Evolutionary conservation across 2,888 invertebrate genomes (phyloP), one percentile per base, ranked within the genome.

Genomic region (Cerastis leucographa): DNA sequence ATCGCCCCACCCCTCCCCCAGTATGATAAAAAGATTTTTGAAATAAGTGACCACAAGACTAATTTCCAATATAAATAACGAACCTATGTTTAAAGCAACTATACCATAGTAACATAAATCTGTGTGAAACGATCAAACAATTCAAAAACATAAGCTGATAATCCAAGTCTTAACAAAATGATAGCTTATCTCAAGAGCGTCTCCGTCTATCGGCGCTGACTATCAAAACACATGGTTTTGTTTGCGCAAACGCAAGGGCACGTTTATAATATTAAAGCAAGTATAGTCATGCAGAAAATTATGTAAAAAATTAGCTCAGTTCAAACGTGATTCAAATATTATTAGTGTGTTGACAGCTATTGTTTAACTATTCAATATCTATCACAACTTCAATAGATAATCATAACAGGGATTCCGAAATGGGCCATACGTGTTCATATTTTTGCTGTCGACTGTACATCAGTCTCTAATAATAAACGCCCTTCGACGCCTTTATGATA

Each of bases 131-230:
- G 67, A 64, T 68, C 54, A 70, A 66, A 49, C 49, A 46, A 78
- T 46, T 79, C 35, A 59, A 71, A 71, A 78, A 64, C 14, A 62
- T 71, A 74, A 71, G 49, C 61, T 44, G 67, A 69, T 69, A 84
- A 83, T 82, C 74, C 67, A 66, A 11, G 69, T 75, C 71, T 80
- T 62, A 71, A 67, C 68, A 72, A 69, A 72, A 70, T 54, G 71
- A 75, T 83, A 75, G 7, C 72, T 62, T 80, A 83, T 84, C 83
- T 84, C 25, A 40, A 84, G 74, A 71, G 29, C 22, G 49, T 9
- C 74, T 84, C 46, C 64, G 35, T 84, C 73, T 67, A 35, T 59
- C 69, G 35, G 46, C 11, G 22, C 3, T 42, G 35, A 29, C 59
- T 84, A 84, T 74, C 84, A 40, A n/a, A 69, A 65, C 51, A 80